Evolutionary conservation across 2,888 invertebrate genomes (phyloP).

Genomic region (Therioaphis trifolii): DNA sequence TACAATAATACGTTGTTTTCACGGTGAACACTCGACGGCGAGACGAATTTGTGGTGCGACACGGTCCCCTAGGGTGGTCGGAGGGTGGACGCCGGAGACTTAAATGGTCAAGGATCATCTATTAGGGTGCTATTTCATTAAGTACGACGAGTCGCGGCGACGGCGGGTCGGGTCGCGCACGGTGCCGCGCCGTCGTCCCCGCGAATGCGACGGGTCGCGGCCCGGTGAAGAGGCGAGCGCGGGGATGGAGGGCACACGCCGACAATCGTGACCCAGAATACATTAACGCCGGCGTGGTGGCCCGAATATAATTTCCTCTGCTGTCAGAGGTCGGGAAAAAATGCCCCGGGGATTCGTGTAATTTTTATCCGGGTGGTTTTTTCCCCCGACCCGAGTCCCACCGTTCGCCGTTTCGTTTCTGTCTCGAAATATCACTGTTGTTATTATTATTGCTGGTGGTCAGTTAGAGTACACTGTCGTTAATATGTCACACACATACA

Average conservation of each 20-base stretch:
- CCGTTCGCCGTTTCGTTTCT: no score
- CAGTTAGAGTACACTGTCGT: not conserved
- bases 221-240: no score
- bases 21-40: not conserved
- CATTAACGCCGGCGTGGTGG: slow-evolving; percentile 37
- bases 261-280: slow-evolving; percentile 58
- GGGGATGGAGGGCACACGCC: slow-evolving; percentile 5
- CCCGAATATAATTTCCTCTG: slow-evolving; percentile 45
- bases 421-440: no score
- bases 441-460: not conserved
- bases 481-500: not conserved
- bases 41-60: not conserved
- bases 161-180: not conserved
- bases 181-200: no score
- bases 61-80: no score
- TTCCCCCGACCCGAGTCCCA: no score
- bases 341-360: not conserved
- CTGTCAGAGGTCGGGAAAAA: slow-evolving; percentile 20
- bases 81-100: not conserved
- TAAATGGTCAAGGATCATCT: slow-evolving; percentile 39
- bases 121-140: slow-evolving; percentile 51
- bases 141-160: not conserved
- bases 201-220: no score
- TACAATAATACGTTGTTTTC: no score
- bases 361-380: slow-evolving; percentile 15